A percentile compares a stretch with the other conserved stretches of the same genome.
Conservation (phyloP, 2,113 vertebrate species). For the Pedionomus torquatus region DNA sequence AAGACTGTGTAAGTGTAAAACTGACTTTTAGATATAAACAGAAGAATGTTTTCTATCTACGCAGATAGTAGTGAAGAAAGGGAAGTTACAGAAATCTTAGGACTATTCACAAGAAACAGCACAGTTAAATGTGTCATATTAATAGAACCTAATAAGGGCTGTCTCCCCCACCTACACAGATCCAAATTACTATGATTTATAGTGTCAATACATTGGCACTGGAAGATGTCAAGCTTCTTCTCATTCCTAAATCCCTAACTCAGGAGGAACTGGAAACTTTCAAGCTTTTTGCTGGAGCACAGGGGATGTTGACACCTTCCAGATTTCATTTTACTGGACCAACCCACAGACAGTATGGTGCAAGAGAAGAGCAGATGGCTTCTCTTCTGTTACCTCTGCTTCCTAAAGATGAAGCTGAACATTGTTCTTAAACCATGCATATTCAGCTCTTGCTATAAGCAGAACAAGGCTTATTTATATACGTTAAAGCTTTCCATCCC, state of each 20-base stretch:
- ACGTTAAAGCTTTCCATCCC: background rate
- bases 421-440: constrained; percentile 36
- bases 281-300: constrained; percentile 49
- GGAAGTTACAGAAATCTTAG: background rate
- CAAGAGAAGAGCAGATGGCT: constrained; percentile 78
- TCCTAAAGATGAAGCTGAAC: constrained; percentile 58
- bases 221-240: constrained; percentile 2
- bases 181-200: background rate
- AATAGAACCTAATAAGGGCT: background rate
- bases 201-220: background rate
- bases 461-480: background rate
- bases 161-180: background rate
- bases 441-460: constrained; percentile 42
- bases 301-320: constrained; percentile 70
- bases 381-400: constrained; percentile 74
- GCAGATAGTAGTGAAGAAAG: background rate
- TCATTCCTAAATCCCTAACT: constrained; percentile 8
- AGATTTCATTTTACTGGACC: constrained; percentile 75
- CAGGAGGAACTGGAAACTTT: constrained; percentile 30
- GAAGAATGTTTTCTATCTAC: background rate
- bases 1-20: background rate
- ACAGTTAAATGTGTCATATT: background rate
- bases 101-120: background rate
- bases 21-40: background rate
- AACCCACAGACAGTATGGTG: constrained; percentile 78